phyloP scores from a whole-genome alignment of 2,113 vertebrate species.

The Oxyura jamaicensis region DNA sequence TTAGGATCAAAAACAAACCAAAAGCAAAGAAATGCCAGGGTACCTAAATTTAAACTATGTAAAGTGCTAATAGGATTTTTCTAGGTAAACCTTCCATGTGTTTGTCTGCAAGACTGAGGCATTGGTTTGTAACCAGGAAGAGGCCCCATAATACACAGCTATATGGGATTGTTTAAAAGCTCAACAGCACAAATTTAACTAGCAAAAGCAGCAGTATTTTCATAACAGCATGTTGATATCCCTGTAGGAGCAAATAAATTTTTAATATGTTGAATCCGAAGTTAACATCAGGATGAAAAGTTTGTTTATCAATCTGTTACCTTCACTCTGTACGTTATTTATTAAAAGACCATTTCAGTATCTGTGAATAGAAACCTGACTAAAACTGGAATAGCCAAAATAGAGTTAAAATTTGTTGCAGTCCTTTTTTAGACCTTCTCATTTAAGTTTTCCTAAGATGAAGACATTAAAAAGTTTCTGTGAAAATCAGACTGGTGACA shows the following conservation, averaged over 20 bases:
- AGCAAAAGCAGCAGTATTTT: not conserved
- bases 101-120: not conserved
- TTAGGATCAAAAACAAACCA: not conserved
- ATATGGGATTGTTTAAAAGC: not conserved
- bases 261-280: not conserved
- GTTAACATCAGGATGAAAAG: not conserved
- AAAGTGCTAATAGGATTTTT: not conserved
- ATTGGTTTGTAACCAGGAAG: not conserved
- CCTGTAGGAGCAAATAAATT: not conserved
- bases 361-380: not conserved
- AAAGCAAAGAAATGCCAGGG: too few relatives aligned
- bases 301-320: not conserved
- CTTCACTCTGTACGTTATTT: not conserved
- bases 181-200: not conserved
- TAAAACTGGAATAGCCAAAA: not conserved
- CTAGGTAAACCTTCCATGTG: not conserved
- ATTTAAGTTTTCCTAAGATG: not conserved
- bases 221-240: not conserved
- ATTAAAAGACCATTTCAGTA: not conserved
- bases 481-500: not conserved
- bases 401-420: not conserved
- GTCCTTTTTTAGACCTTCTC: not conserved
- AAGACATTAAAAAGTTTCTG: not conserved
- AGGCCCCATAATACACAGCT: not conserved
- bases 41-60: not conserved